phyloP scores from a whole-genome alignment of 2,797 vertebrate species.

The Argentina silus region DNA sequence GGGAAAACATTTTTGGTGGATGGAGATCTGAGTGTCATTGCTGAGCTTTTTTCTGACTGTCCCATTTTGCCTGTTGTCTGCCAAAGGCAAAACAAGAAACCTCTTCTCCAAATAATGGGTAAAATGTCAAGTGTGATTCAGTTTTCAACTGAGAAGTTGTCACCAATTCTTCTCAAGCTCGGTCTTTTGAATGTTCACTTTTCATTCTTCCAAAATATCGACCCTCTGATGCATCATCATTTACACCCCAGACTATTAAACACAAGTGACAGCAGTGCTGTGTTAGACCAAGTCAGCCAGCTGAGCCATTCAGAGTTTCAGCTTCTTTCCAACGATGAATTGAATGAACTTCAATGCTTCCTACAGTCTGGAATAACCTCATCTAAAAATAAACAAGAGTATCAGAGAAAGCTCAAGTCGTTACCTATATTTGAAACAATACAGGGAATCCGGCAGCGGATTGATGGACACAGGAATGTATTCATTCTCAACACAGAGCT shows the following conservation, averaged over 20 bases:
- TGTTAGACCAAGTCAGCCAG: conserved; percentile 60
- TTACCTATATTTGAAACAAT: conserved; percentile 77
- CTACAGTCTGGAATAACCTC: conserved; percentile 55
- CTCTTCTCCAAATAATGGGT: conserved; percentile 58
- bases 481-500: conserved; percentile 51
- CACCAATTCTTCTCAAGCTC: conserved; percentile 68
- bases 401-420: conserved; percentile 65
- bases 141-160: background rate
- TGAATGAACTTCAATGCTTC: conserved; percentile 51
- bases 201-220: conserved; percentile 1
- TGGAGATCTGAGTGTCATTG: conserved; percentile 44
- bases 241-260: conserved; percentile 55
- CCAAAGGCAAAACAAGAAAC: conserved; percentile 54
- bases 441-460: conserved; percentile 50
- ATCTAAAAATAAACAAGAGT: conserved; percentile 31
- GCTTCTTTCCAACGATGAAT: conserved; percentile 46
- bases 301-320: conserved; percentile 57
- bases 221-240: accelerated
- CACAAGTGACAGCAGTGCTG: conserved; percentile 49
- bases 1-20: conserved; percentile 29
- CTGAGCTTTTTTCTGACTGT: conserved; percentile 57
- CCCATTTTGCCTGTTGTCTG: conserved; percentile 71
- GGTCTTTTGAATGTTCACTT: conserved; percentile 61
- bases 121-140: conserved; percentile 62
- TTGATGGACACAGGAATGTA: conserved; percentile 50